Percentiles rank a stretch among this genome's conserved stretches.
phyloP scores from a whole-genome alignment of 2,797 vertebrate genomes.

The Yasuhikotakia modesta region DNA sequence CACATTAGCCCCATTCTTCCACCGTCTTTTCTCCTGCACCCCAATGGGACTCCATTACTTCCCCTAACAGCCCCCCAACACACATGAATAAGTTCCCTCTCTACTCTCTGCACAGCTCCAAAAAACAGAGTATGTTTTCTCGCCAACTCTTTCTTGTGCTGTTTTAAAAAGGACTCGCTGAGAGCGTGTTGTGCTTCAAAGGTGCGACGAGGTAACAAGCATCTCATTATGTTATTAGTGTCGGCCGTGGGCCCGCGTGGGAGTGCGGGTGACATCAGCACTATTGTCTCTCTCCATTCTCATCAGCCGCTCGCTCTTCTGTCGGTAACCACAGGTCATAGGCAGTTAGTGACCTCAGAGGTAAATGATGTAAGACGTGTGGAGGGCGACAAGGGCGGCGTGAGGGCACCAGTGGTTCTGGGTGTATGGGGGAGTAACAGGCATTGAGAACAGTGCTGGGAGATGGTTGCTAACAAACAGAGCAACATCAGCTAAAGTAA shows the following conservation, averaged over 20 bases:
- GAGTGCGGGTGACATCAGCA: constrained; percentile 65
- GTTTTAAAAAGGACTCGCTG: constrained; percentile 19
- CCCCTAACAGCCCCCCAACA: constrained; percentile 59
- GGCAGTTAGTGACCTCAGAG: constrained; percentile 50
- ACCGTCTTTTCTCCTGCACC: constrained; percentile 74
- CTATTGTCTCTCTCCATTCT: constrained; percentile 67
- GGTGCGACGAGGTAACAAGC: constrained; percentile 41
- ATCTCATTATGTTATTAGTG: constrained; percentile 68
- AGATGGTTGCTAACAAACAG: neutral
- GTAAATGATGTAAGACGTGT: constrained; percentile 59
- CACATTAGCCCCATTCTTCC: constrained; percentile 77
- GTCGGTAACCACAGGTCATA: constrained; percentile 61
- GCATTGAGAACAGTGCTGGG: neutral
- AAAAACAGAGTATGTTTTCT: constrained; percentile 43
- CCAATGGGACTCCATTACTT: constrained; percentile 68
- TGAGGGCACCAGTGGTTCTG: constrained; percentile 22
- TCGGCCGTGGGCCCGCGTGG: constrained; percentile 34
- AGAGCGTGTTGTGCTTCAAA: constrained; percentile 61
- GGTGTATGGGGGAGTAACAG: neutral
- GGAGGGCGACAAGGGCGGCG: constrained; percentile 10
- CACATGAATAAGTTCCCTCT: constrained; percentile 42
- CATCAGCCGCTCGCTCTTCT: constrained; percentile 64
- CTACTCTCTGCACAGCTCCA: constrained; percentile 22
- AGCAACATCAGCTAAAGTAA: neutral
- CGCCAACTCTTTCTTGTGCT: constrained; percentile 30